Evolutionary conservation across 2,797 vertebrate species (phyloP), one percentile per base, ranked within the genome.

Genomic region (Characodon lateralis): DNA sequence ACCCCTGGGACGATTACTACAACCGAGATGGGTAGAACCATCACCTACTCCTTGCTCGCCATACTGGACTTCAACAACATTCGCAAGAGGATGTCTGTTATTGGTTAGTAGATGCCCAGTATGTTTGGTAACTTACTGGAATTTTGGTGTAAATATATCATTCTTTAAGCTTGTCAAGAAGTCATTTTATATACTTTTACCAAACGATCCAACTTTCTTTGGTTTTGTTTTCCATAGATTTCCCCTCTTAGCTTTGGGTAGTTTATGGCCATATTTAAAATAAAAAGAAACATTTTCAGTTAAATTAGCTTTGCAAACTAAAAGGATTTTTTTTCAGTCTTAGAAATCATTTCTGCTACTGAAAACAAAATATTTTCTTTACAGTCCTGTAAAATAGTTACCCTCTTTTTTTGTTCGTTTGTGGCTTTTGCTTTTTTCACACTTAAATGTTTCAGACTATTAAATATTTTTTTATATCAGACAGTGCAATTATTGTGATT

Each of bases 41-140:
- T 96, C 88, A 98, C 96, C 65, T 99, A 99, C 90, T 95, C 96
- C 6, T 95, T 99, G 41, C 95, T 99, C 43, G 96, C 97, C 87
- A 99, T 99, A 83, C 91, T 99, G 87, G 98, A 99, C 94, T 99
- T 99, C 94, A 99, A 97, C 93, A 97, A 99, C 81, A 94, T 97
- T 83, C 97, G 98, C 91, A 98, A 98, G 87, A 96, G 98, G 86
- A 99, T 99, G 97, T 98, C 97, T 0, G 97, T 98, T 78, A 97
- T 99, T 20, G 97, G 98, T 98, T 87, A 86, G 88, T 16, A 28
- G 5, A 9, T 5, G 7, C 31, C 22, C 59, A 0, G 5, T 22
- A 16, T 28, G 2, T 59, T 71, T 39, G 70, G n/a, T 48, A 16
- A 68, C 41, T 12, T 50, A 4, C 16, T 24, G 22, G 39, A 20